Percentiles rank a stretch among this genome's conserved stretches.
phyloP scores from a whole-genome alignment of 64 coral and sea anemone species.

The Pocillopora verrucosa region DNA sequence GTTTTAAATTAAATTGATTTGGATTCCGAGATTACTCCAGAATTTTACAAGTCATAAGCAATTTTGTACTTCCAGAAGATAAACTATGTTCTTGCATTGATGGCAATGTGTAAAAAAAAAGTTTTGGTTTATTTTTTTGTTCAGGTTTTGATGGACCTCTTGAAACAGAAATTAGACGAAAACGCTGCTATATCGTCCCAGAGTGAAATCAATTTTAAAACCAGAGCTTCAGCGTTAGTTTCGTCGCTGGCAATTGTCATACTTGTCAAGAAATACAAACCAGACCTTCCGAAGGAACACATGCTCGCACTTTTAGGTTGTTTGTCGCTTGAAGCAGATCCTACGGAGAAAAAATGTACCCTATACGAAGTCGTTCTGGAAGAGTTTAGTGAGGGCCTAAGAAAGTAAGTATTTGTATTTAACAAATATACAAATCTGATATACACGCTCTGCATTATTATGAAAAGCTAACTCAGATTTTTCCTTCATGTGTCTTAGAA shows the following conservation, averaged over 20 bases:
- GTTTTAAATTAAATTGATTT: too few relatives aligned
- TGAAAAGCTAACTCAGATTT: too few relatives aligned
- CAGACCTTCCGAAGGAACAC: neutral
- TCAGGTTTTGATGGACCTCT: neutral
- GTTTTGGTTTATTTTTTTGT: too few relatives aligned
- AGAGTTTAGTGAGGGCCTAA: neutral
- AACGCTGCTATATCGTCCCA: neutral
- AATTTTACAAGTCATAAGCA: too few relatives aligned
- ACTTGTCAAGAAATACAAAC: neutral
- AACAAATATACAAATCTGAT: too few relatives aligned
- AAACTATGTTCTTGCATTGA: too few relatives aligned
- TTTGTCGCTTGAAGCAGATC: conserved; percentile 9
- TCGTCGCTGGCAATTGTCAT: neutral
- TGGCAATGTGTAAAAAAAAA: too few relatives aligned
- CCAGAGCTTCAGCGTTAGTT: neutral
- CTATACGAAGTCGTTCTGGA: neutral
- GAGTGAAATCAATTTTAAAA: neutral
- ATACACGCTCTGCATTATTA: too few relatives aligned
- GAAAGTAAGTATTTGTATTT: neutral
- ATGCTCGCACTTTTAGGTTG: neutral
- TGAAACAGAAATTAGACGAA: neutral
- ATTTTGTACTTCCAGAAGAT: too few relatives aligned
- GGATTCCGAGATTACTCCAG: too few relatives aligned
- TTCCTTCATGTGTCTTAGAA: too few relatives aligned
- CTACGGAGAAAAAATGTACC: neutral